Base-by-base conservation (phyloP, 1,140 invertebrate genomes). In the Campoletis sonorensis region DNA sequence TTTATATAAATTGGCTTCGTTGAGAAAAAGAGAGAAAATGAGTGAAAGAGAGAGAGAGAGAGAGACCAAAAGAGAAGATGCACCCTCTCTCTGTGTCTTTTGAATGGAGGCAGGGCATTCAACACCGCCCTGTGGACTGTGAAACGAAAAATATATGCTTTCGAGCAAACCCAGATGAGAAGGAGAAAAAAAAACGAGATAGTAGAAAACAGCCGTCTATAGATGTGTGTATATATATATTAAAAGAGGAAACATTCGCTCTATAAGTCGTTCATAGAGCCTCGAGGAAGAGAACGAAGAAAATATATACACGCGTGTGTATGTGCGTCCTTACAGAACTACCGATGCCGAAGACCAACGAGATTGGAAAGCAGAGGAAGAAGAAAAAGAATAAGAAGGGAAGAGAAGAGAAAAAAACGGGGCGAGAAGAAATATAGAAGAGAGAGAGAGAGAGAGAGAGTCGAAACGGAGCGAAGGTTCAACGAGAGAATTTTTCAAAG, bases 101-200 rank as follows among this genome's bases (percentile, higher is more conserved):
- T 26, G 84, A 86, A 86, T 85, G 85, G 82, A 88, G 85, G 85
- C 81, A 83, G 84, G 84, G 84, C 85, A 85, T 85, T 84, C 83
- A 88, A 88, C 86, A 85, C 82, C 83, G 84, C 81, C 80, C 79
- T 45, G 82, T 71, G 83, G 85, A 88, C 87, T 89, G 86, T 90
- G 89, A 90, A 90, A 89, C 89, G 87, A 91, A 90, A 91, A 89
- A 91, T 91, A 91, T 90, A 89, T 91, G 87, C 89, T 91, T 89
- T 90, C 88, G 58, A 77, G 73, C 72, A 70, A 80, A 83, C 79
- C 76, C 81, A 83, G 51, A 51, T 21, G 58, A 64, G 72, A 26
- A 45, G 40, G 37, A 73, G 40, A 15, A 51, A n/a, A 23, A 51
- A 71, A 33, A 18, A 23, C n/a, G 61, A 27, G 61, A 67, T 26